Percentiles rank a stretch among this genome's conserved stretches.
Conservation (phyloP, 2,888 invertebrate genomes). For the Andrena chrysosceles region DNA sequence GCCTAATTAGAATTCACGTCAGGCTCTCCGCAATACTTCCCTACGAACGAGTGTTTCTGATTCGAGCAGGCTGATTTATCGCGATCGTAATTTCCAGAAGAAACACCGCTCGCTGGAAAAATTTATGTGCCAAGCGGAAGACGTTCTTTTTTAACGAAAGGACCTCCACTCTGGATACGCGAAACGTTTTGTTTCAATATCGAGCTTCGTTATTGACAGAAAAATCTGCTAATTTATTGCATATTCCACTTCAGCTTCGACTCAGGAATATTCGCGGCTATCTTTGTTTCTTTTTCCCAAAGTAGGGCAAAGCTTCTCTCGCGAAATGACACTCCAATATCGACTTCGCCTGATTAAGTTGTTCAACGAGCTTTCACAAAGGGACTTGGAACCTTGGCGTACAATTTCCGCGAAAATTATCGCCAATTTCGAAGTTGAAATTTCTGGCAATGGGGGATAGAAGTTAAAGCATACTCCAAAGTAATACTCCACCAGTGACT, state of each 20-base stretch:
- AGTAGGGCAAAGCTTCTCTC: not conserved
- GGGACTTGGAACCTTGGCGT: constrained; percentile 27
- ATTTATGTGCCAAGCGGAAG: constrained; percentile 19
- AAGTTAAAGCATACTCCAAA: constrained; percentile 41
- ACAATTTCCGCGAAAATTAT: constrained; percentile 28
- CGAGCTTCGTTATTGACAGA: constrained; percentile 2
- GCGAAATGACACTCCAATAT: constrained; percentile 12
- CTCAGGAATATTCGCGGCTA: not conserved
- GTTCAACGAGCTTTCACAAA: constrained; percentile 33
- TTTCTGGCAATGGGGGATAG: constrained; percentile 18
- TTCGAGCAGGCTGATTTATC: constrained; percentile 35
- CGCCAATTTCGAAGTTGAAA: constrained; percentile 1
- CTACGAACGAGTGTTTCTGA: not conserved
- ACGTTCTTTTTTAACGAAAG: not conserved
- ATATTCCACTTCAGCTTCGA: constrained; percentile 1
- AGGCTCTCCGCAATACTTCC: constrained; percentile 1
- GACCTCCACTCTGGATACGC: not conserved
- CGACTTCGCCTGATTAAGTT: constrained; percentile 17
- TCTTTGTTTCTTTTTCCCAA: not conserved
- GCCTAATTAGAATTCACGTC: constrained; percentile 33
- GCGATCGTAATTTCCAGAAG: constrained; percentile 11
- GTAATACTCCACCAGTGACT: constrained; percentile 20
- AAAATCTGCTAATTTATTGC: constrained; percentile 49
- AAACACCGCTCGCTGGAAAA: not conserved
- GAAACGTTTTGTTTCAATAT: not conserved